Conservation (phyloP, 2,888 invertebrate genomes). For the Dolichomitus sp. region DNA sequence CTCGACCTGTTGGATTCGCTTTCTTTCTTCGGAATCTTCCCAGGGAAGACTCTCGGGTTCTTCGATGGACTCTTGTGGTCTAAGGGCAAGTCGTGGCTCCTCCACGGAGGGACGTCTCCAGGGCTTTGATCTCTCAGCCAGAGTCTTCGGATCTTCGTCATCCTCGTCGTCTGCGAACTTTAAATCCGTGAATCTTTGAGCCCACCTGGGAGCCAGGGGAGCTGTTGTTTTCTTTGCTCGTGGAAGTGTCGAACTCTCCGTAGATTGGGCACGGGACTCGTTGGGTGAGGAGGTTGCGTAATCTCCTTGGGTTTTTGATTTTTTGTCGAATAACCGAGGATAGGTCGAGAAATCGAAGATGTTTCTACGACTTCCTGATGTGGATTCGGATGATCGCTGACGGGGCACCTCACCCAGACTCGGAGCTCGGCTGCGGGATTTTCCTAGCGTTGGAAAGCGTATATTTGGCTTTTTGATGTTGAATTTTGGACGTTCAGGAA, state of each 20-base stretch:
- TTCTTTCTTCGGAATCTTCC: slow-evolving; percentile 70
- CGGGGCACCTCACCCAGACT: slow-evolving; percentile 80
- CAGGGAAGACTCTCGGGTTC: slow-evolving; percentile 65
- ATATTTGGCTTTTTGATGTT: slow-evolving; percentile 88
- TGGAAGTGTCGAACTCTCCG: slow-evolving; percentile 90
- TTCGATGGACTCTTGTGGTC: slow-evolving; percentile 73
- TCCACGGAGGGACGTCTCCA: slow-evolving; percentile 83
- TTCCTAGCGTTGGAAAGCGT: slow-evolving; percentile 81
- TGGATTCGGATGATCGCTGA: slow-evolving; percentile 87
- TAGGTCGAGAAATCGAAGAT: slow-evolving; percentile 93
- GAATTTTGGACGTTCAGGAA: slow-evolving; percentile 89
- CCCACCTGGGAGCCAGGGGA: slow-evolving; percentile 87
- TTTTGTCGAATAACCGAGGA: slow-evolving; percentile 89
- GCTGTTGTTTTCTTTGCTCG: slow-evolving; percentile 87
- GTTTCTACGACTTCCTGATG: slow-evolving; percentile 87
- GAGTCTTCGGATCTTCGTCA: slow-evolving; percentile 64
- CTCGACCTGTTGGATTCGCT: slow-evolving; percentile 58
- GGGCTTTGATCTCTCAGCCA: slow-evolving; percentile 78
- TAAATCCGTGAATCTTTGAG: slow-evolving; percentile 83
- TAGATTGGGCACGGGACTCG: slow-evolving; percentile 84
- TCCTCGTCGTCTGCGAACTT: slow-evolving; percentile 79
- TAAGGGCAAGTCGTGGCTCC: slow-evolving; percentile 79
- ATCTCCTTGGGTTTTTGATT: slow-evolving; percentile 81
- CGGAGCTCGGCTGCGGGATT: slow-evolving; percentile 64
- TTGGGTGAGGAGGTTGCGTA: slow-evolving; percentile 88